Evolutionary conservation across 2,888 invertebrate species (phyloP), one percentile per base, ranked within the genome.

Genomic region (Luperina testacea): DNA sequence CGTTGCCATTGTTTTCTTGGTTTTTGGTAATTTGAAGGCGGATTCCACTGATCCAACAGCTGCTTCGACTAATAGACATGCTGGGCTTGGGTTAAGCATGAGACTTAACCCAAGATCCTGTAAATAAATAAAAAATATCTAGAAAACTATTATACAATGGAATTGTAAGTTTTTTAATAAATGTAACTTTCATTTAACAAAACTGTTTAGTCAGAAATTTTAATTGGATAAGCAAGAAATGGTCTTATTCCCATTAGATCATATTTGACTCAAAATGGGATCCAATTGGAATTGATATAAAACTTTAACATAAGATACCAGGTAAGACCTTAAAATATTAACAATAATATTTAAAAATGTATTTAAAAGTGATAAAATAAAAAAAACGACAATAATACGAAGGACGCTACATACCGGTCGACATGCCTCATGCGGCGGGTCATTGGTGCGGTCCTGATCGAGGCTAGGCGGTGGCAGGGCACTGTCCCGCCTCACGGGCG

Each of bases 21-120:
- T 99, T 96, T 99, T 99, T 0, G 99, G 99, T 91, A 99, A 98
- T 94, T 99, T 99, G 91, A 99, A 99, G 73, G 98, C 98, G 1
- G 98, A 97, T 83, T 98, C 98, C 11, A 98, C 96, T 0, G 98
- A 98, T 7, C 98, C 98, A 8, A 98, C 98, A 0, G 98, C 98
- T 0, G 98, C 98, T 87, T 98, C 98, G 8, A 98, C 98, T 75
- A 98, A 93, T 38, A 98, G 94, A 92, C 98, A 98, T 0, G 98
- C 98, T 4, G 98, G 98, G 79, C 98, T 71, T 13, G 71, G 71
- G 42, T 57, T 57, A 0, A 57, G 57, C 71, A 71, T 71, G n/a
- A 71, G 71, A 7, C 71, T 98, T 0, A 98, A 94, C 0, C 97
- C 95, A 32, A 97, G 91, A 82, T 96, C 96, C 96, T 96, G 92